These are phyloP conservation scores for Acrossocheilus wenchowensis DNA, from an alignment of 2,797 vertebrate species.

Conservation along the genomic window DNA sequence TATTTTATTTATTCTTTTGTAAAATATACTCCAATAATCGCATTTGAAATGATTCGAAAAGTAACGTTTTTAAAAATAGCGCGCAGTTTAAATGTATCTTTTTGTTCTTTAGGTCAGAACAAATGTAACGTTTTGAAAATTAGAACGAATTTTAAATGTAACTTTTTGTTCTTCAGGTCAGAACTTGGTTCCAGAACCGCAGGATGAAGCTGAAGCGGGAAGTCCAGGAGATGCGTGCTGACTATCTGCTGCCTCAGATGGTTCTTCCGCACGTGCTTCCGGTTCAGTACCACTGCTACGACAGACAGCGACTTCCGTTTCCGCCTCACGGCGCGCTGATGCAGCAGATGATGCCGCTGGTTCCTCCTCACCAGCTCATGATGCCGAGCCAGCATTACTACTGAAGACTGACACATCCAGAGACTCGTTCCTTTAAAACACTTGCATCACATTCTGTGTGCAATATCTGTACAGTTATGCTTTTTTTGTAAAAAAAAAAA, in stretches of 20 bases:
- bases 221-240: slow-evolving; percentile 76
- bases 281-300: slow-evolving; percentile 66
- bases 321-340: not conserved
- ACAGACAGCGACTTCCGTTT: slow-evolving; percentile 63
- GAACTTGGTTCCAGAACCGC: slow-evolving; percentile 93
- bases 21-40: no score
- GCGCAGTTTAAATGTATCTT: not conserved
- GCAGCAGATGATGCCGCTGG: slow-evolving; percentile 31
- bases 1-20: no score
- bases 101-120: slow-evolving; percentile 81
- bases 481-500: slow-evolving; percentile 43
- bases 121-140: not conserved
- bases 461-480: slow-evolving; percentile 54
- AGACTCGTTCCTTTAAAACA: slow-evolving; percentile 61
- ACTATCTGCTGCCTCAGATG: slow-evolving; percentile 64
- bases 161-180: slow-evolving; percentile 73
- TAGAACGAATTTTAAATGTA: not conserved
- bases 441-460: slow-evolving; percentile 58
- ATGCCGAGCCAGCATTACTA: slow-evolving; percentile 67
- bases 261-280: slow-evolving; percentile 62
- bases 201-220: slow-evolving; percentile 90
- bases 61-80: not conserved
- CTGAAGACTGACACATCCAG: slow-evolving; percentile 51
- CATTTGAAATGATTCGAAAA: not conserved
- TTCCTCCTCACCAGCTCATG: slow-evolving; percentile 52